Evolutionary conservation across 1,140 invertebrate genomes (phyloP).

Genomic region (Drosophila kanapiae): DNA sequence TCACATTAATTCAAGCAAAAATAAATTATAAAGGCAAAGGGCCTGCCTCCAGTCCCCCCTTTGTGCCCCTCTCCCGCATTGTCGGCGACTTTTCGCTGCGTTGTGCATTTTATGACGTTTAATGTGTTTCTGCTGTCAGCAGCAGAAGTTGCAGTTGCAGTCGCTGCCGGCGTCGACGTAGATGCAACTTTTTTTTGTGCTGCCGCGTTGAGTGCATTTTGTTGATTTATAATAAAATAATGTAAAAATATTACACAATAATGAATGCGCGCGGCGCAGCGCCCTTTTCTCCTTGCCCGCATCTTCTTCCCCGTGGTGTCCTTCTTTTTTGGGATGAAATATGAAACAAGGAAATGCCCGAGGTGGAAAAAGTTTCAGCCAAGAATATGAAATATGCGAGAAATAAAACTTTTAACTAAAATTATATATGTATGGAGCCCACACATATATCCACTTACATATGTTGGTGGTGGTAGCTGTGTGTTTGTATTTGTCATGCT

Average conservation of each 20-base stretch:
- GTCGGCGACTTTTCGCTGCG: constrained; percentile 70
- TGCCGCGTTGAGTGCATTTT: constrained; percentile 78
- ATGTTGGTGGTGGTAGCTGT: constrained; percentile 23
- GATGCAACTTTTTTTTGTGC: constrained; percentile 63
- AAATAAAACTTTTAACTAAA: constrained; percentile 84
- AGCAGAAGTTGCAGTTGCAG: constrained; percentile 60
- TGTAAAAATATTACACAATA: constrained; percentile 85
- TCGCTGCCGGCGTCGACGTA: constrained; percentile 37
- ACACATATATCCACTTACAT: constrained; percentile 47
- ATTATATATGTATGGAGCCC: constrained; percentile 75
- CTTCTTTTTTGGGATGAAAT: constrained; percentile 72
- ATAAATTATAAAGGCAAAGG: constrained; percentile 80
- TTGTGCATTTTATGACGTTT: constrained; percentile 83
- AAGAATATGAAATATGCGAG: constrained; percentile 81
- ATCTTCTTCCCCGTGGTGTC: constrained; percentile 30
- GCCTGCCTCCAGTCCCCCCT: constrained; percentile 11
- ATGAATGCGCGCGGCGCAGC: constrained; percentile 62
- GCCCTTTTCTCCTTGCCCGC: not conserved
- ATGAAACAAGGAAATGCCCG: constrained; percentile 73
- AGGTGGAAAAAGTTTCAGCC: constrained; percentile 68
- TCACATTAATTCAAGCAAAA: constrained; percentile 84
- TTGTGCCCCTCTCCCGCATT: constrained; percentile 2
- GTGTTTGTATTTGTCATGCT: constrained; percentile 71
- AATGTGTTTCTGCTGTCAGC: constrained; percentile 82
- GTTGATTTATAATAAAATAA: constrained; percentile 85